Evolutionary conservation across 2,113 vertebrate species (phyloP), one percentile per base, ranked within the genome.

Genomic region (Illadopsis cleaveri): DNA sequence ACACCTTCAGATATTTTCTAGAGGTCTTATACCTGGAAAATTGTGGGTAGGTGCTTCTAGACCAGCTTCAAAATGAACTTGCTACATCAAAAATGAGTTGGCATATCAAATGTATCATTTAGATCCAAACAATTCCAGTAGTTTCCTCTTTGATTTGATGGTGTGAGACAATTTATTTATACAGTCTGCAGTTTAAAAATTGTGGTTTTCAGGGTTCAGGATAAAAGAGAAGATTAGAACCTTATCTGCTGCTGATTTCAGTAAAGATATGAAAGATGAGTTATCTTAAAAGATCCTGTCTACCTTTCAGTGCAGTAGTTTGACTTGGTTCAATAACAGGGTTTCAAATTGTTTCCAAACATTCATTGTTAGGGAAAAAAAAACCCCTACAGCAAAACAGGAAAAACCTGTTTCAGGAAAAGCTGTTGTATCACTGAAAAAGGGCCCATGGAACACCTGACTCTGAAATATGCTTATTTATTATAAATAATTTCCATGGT

Each of bases 401-500:
- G 60, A 96, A 94, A 93, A 73, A 83, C 88, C 68, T 97, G 82
- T 96, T 88, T 97, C 82, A 86, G 94, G 92, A 96, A 87, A 40
- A 47, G 15, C 62, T 91, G 68, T 84, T 82, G 33, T 94, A 56
- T 93, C 48, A 78, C 33, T 96, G 73, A 84, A 78, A 95, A 93
- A 72, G 69, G 66, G 57, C 70, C 76, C 72, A 44, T 62, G 76
- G 86, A 93, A 70, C 95, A 96, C 92, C 87, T 94, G 96, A 93
- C 79, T 86, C 88, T 85, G 57, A 73, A 95, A 68, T 80, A 81
- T 14, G 15, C 61, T 84, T 90, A 79, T 92, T 97, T 97, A 89
- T 97, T 97, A 96, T 96, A 97, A 97, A 94, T 96, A 83, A 96
- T 97, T 97, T 97, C 97, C 96, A 91, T 94, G 94, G 80, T 45